phyloP scores from a whole-genome alignment of 2,797 vertebrate genomes.

The Hybognathus amarus region DNA sequence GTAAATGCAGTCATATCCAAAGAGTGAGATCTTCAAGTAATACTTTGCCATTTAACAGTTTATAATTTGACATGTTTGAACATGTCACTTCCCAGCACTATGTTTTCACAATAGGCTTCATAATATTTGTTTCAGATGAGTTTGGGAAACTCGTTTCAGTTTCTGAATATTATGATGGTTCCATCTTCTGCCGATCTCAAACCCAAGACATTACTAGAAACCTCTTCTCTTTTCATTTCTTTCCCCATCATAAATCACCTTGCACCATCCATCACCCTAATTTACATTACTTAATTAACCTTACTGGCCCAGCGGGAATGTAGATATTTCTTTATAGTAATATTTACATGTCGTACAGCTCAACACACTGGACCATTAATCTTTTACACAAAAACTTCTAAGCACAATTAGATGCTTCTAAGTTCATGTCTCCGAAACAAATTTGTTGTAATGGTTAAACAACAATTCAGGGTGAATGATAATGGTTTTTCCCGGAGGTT shows the following conservation, averaged over 20 bases:
- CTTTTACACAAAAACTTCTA: not conserved
- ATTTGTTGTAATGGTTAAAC: not conserved
- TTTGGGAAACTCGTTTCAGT: not conserved
- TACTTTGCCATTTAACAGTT: not conserved
- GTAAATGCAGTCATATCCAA: not conserved
- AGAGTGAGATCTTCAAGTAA: not conserved
- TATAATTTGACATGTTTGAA: not conserved
- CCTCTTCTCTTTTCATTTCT: not conserved
- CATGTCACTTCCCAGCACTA: not conserved
- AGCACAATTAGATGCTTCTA: slow-evolving; percentile 18
- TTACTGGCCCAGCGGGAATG: not conserved
- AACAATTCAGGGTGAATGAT: slow-evolving; percentile 28
- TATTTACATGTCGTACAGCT: not conserved
- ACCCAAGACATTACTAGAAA: slow-evolving; percentile 14
- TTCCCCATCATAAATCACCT: slow-evolving; percentile 13
- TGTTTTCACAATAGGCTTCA: not conserved
- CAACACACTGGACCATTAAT: not conserved
- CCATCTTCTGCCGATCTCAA: slow-evolving; percentile 8
- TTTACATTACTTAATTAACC: slow-evolving; percentile 26
- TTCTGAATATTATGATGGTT: slow-evolving; percentile 17
- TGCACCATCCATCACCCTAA: not conserved
- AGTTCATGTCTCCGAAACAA: not conserved
- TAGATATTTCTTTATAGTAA: slow-evolving; percentile 4
- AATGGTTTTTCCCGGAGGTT: slow-evolving; percentile 31
- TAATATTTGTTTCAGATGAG: slow-evolving; percentile 12